These are phyloP conservation scores for Pica pica DNA, from an alignment of 2,113 vertebrate genomes.

Conservation along the genomic window DNA sequence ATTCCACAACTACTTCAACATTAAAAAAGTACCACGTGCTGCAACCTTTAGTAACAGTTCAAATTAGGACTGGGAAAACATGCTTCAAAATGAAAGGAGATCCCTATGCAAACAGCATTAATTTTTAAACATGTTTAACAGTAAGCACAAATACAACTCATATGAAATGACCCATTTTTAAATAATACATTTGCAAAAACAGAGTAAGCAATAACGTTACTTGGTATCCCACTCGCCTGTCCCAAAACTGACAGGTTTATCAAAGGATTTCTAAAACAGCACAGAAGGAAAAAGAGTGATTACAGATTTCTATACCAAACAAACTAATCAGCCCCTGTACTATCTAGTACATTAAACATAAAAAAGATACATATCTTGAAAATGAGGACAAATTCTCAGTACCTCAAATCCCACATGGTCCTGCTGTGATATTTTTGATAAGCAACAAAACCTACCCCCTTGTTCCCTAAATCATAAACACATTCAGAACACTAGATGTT, in stretches of 20 bases:
- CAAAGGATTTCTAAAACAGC: not conserved
- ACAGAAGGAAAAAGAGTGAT: not conserved
- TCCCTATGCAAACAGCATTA: not conserved
- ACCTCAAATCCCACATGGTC: not conserved
- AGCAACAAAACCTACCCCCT: not conserved
- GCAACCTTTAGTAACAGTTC: not conserved
- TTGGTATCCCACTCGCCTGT: not conserved
- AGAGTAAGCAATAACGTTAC: not conserved
- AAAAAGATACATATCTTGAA: not conserved
- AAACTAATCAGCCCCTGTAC: not conserved
- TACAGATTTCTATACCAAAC: not conserved
- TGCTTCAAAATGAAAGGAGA: not conserved
- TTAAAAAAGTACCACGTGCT: not conserved
- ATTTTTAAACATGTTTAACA: slow-evolving; percentile 25
- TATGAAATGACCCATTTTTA: not conserved
- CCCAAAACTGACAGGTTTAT: not conserved
- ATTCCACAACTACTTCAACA: not conserved
- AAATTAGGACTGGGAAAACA: not conserved
- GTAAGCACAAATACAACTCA: not conserved
- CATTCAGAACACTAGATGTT: not conserved
- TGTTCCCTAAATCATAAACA: not conserved
- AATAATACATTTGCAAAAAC: not conserved
- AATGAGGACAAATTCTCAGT: not conserved
- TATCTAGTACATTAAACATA: not conserved
- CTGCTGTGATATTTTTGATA: not conserved